Evolutionary conservation across 2,888 invertebrate species (phyloP).

Genomic region (Eudemis profundana): DNA sequence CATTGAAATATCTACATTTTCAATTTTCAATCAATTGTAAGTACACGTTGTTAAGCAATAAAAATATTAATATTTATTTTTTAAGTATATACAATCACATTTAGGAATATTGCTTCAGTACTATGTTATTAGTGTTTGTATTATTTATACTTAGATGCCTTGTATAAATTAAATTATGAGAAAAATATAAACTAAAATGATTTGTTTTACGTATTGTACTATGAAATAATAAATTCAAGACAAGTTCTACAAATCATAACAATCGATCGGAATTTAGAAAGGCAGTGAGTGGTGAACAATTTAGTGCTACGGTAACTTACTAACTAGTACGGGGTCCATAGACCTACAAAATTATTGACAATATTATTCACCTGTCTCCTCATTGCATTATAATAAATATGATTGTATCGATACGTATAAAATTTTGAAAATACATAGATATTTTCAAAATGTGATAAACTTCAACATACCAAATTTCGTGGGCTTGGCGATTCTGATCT

Average conservation of each 20-base stretch:
- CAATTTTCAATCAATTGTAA: neutral
- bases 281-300: conserved; percentile 9
- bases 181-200: conserved; percentile 1
- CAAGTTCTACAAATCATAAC: neutral
- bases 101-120: conserved; percentile 7
- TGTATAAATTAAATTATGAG: no score
- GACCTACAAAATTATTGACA: neutral
- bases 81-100: conserved; percentile 21
- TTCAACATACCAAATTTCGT: no score
- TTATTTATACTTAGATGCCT: conserved; percentile 8
- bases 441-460: no score
- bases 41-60: neutral
- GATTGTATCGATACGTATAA: no score
- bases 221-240: conserved; percentile 24
- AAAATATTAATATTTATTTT: conserved; percentile 8
- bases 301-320: neutral
- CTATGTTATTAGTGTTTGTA: neutral
- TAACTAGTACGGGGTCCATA: neutral
- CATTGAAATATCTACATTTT: neutral
- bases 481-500: no score
- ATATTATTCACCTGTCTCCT: neutral
- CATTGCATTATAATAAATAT: no score
- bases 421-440: no score
- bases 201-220: conserved; percentile 2
- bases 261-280: conserved; percentile 3